Evolutionary conservation across 2,113 vertebrate species (phyloP).

Genomic region (Mirounga angustirostris): DNA sequence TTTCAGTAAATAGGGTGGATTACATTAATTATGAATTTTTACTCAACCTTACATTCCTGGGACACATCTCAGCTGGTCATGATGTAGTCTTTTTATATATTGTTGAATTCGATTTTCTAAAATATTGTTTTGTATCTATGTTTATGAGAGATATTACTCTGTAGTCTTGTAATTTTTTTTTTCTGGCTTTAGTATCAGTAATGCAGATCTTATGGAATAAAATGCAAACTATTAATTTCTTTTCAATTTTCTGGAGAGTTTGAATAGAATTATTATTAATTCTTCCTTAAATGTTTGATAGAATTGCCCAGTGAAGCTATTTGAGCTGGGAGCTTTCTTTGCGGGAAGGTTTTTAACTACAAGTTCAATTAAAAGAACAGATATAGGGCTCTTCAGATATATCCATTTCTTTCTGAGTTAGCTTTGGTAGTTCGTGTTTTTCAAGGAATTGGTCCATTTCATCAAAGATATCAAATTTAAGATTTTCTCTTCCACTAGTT

Average conservation of each 20-base stretch:
- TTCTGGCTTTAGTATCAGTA: background rate
- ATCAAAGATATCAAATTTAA: conserved; percentile 2
- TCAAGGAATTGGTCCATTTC: background rate
- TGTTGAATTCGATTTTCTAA: conserved; percentile 13
- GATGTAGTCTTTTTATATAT: background rate
- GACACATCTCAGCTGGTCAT: background rate
- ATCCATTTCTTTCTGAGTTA: background rate
- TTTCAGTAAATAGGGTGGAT: background rate
- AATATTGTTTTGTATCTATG: background rate
- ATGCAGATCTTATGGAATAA: background rate
- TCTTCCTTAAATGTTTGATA: conserved; percentile 24
- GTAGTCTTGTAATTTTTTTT: background rate
- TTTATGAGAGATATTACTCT: background rate
- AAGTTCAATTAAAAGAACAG: background rate
- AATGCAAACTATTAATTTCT: background rate
- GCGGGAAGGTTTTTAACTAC: background rate
- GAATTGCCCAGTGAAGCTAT: background rate
- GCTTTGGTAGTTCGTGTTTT: conserved; percentile 4
- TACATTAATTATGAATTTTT: background rate
- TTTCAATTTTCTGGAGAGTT: background rate
- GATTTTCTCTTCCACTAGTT: background rate
- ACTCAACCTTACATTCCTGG: background rate
- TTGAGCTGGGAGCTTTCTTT: background rate
- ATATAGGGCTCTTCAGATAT: background rate
- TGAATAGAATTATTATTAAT: background rate